Conservation (phyloP, 2,113 vertebrate genomes). For the Paradisaea rubra region DNA sequence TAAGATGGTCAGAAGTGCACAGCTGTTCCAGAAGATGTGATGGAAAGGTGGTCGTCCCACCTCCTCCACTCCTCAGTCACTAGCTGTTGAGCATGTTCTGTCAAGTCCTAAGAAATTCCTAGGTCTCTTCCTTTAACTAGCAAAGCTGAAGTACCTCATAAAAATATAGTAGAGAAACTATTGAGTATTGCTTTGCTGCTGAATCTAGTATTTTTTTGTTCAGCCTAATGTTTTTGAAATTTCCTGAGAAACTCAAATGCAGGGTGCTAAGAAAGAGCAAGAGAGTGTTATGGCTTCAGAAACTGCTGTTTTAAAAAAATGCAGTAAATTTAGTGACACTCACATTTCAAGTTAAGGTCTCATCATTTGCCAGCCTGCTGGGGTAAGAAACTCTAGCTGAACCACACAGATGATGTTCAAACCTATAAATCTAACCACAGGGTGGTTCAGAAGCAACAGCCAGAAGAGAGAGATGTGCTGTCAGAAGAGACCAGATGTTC, state of each 20-base stretch:
- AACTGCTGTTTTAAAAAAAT: background rate
- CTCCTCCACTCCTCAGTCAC: fast-evolving
- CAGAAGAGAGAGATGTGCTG: background rate
- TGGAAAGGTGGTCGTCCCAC: background rate
- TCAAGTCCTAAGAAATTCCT: background rate
- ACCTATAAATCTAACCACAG: background rate
- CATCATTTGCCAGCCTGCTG: background rate
- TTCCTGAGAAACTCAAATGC: background rate
- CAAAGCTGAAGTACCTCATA: background rate
- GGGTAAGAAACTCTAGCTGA: background rate
- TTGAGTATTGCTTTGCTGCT: background rate
- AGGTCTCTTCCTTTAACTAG: background rate
- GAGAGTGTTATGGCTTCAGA: constrained; percentile 2
- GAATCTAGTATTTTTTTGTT: background rate
- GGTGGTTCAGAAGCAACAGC: background rate
- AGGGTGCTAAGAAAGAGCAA: background rate
- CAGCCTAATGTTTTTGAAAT: background rate
- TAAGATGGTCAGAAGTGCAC: background rate
- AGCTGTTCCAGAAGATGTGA: background rate
- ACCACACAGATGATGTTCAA: background rate
- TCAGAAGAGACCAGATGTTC: background rate
- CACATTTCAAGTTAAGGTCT: constrained; percentile 10
- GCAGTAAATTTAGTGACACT: background rate
- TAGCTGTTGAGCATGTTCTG: fast-evolving
- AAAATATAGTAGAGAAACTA: background rate